A percentile compares a stretch with the other conserved stretches of the same genome.
Evolutionary conservation across 2,888 invertebrate genomes (phyloP).

Genomic region (Phalera bucephala): DNA sequence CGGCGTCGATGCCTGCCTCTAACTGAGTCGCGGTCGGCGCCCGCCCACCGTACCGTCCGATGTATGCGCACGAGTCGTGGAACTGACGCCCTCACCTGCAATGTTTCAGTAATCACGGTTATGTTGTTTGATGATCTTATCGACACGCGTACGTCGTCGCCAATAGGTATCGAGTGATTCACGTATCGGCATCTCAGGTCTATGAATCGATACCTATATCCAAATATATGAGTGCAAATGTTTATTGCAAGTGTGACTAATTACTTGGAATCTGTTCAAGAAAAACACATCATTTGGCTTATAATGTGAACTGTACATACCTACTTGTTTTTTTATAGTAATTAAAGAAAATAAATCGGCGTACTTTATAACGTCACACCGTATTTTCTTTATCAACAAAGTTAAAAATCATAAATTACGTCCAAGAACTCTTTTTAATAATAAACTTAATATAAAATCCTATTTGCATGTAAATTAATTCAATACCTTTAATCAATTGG

Average conservation of each 20-base stretch:
- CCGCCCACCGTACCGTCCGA: too few species aligned
- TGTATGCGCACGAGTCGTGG: slow-evolving; percentile 38
- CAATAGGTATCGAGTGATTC: slow-evolving; percentile 32
- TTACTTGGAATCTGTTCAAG: slow-evolving; percentile 1
- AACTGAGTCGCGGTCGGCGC: slow-evolving; percentile 60
- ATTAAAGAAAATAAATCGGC: background rate
- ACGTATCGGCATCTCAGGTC: slow-evolving; percentile 17
- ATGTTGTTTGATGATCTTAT: slow-evolving; percentile 38
- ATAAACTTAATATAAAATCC: background rate
- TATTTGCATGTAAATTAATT: slow-evolving; percentile 3
- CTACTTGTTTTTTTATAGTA: too few species aligned
- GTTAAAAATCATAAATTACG: background rate
- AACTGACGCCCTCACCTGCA: slow-evolving; percentile 65
- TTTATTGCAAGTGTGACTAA: background rate
- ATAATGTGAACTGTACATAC: background rate
- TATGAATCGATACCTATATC: slow-evolving; percentile 14
- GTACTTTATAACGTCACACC: background rate
- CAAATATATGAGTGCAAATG: slow-evolving; percentile 6
- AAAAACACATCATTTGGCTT: background rate
- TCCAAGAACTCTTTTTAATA: slow-evolving; percentile 1
- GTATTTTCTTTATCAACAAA: background rate
- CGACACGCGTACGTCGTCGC: slow-evolving; percentile 25
- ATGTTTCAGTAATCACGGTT: slow-evolving; percentile 53
- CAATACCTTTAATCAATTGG: slow-evolving; percentile 1
- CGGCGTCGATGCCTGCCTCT: slow-evolving; percentile 76